phyloP scores from a whole-genome alignment of 1,140 invertebrate species.

The Idris sp. region DNA sequence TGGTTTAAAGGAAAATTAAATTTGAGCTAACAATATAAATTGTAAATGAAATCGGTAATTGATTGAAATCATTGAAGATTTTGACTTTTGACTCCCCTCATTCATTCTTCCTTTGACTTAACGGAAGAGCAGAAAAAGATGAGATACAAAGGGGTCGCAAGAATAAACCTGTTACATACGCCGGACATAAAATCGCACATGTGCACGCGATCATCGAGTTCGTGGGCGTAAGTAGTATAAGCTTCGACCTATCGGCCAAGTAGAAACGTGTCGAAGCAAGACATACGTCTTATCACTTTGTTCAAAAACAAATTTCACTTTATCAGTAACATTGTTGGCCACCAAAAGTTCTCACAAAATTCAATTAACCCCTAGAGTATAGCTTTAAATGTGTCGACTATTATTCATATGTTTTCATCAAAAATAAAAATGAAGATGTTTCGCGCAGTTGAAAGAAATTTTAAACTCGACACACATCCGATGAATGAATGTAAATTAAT shows the following conservation, averaged over 20 bases:
- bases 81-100: constrained; percentile 31
- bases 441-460: too few species aligned
- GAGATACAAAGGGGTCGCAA: constrained; percentile 41
- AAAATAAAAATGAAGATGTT: too few species aligned
- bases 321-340: too few species aligned
- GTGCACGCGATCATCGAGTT: constrained; percentile 55
- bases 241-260: constrained; percentile 68
- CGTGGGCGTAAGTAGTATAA: constrained; percentile 67
- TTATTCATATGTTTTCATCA: too few species aligned
- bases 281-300: constrained; percentile 42
- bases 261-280: constrained; percentile 66
- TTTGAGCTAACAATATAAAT: too few species aligned
- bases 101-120: constrained; percentile 35
- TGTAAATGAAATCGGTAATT: constrained; percentile 34
- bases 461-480: too few species aligned
- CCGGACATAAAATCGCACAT: constrained; percentile 48
- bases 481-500: too few species aligned
- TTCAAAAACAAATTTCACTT: constrained; percentile 14
- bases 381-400: too few species aligned
- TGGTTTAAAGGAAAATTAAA: too few species aligned
- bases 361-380: too few species aligned
- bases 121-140: constrained; percentile 43
- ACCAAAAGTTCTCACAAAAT: too few species aligned
- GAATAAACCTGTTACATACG: constrained; percentile 52
- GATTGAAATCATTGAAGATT: constrained; percentile 44